These are phyloP conservation scores for Pleuronectes platessa DNA, from an alignment of 2,113 vertebrate genomes.

Conservation along the genomic window DNA sequence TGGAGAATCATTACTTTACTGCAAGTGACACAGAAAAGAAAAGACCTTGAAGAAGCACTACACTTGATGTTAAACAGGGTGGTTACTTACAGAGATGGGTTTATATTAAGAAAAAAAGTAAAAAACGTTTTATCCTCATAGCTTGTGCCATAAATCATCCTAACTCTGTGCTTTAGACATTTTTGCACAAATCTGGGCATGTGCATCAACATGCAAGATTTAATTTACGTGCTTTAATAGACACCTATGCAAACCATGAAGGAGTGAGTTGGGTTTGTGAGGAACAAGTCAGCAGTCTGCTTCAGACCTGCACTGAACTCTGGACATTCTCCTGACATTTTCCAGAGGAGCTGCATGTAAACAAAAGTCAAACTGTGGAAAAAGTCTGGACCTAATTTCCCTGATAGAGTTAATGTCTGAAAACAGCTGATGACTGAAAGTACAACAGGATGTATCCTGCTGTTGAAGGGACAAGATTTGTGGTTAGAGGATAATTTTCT, in stretches of 20 bases:
- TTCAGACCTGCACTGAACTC: too few relatives aligned
- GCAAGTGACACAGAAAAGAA: background rate
- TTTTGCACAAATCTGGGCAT: constrained; percentile 5
- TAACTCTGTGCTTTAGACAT: constrained; percentile 35
- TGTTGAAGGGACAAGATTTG: too few relatives aligned
- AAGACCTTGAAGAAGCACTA: background rate
- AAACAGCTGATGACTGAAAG: background rate
- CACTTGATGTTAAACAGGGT: background rate
- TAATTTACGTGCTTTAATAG: background rate
- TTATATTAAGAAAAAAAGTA: background rate
- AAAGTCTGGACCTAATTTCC: too few relatives aligned
- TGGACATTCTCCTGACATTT: too few relatives aligned
- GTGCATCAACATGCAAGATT: background rate
- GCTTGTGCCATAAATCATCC: constrained; percentile 5
- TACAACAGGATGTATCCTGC: constrained; percentile 8
- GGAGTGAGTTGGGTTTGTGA: background rate
- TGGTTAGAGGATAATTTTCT: too few relatives aligned
- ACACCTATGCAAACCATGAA: constrained; percentile 3
- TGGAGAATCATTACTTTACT: constrained; percentile 2
- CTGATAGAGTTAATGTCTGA: too few relatives aligned
- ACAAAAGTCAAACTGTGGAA: too few relatives aligned
- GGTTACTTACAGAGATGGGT: background rate
- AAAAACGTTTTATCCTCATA: background rate
- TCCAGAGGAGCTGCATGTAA: too few relatives aligned
- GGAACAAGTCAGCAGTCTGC: too few relatives aligned